Percentiles rank a stretch among this genome's conserved stretches.
Evolutionary conservation across 2,888 invertebrate species (phyloP).

Genomic region (Blomia tropicalis): DNA sequence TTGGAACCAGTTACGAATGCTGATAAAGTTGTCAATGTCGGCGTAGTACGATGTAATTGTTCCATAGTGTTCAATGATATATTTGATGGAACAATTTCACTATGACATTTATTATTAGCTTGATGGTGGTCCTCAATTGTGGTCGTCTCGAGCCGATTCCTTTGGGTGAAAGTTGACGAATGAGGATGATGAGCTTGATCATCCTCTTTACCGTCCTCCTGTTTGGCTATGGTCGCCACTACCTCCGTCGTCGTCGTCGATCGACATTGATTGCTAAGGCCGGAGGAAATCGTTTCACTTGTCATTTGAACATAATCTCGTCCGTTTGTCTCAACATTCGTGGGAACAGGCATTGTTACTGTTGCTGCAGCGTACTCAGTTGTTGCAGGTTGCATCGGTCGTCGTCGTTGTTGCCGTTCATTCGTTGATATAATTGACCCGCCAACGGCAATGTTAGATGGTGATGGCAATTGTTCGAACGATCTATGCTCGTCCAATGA

Average conservation of each 20-base stretch:
- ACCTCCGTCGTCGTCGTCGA: background rate
- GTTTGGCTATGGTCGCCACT: background rate
- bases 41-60: background rate
- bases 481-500: too few species aligned
- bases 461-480: background rate
- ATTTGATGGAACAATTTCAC: background rate
- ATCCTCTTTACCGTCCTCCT: background rate
- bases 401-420: background rate
- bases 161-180: background rate
- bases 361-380: background rate
- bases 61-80: background rate
- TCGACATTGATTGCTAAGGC: background rate
- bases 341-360: background rate
- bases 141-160: background rate
- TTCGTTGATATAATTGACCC: background rate
- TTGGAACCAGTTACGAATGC: constrained; percentile 1
- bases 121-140: too few species aligned
- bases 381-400: background rate
- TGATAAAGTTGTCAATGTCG: background rate
- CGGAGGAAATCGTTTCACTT: constrained; percentile 7
- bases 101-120: background rate
- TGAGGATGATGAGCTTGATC: background rate
- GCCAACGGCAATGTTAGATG: background rate
- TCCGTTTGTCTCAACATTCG: background rate
- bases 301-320: background rate